A percentile compares a stretch with the other conserved stretches of the same genome.
phyloP scores from a whole-genome alignment of 2,888 invertebrate species.

The Rhyacophila evoluta region DNA sequence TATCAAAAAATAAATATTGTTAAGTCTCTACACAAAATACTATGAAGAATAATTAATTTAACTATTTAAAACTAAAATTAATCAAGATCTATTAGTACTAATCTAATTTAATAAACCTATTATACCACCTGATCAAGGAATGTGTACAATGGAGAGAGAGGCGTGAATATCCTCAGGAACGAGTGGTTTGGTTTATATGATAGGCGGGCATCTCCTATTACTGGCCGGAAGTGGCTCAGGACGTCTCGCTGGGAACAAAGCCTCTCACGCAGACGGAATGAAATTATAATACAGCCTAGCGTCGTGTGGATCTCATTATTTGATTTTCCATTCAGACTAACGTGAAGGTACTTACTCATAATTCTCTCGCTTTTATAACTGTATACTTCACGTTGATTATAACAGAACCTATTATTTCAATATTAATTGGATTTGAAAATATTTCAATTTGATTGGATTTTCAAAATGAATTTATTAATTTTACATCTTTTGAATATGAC shows the following conservation, averaged over 20 bases:
- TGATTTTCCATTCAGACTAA: slow-evolving; percentile 28
- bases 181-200: background rate
- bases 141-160: background rate
- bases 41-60: too few relatives aligned
- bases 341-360: background rate
- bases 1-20: too few relatives aligned
- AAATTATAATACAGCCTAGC: slow-evolving; percentile 31
- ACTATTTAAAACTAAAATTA: too few relatives aligned
- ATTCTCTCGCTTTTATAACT: background rate
- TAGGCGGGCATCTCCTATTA: slow-evolving; percentile 2
- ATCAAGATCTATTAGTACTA: background rate
- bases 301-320: slow-evolving; percentile 43
- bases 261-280: slow-evolving; percentile 6
- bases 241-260: slow-evolving; percentile 29
- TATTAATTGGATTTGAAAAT: too few relatives aligned
- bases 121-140: background rate
- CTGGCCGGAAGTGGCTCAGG: background rate
- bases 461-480: too few relatives aligned
- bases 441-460: too few relatives aligned
- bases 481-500: too few relatives aligned
- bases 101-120: background rate
- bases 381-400: too few relatives aligned
- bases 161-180: background rate
- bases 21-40: too few relatives aligned
- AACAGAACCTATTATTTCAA: too few relatives aligned